Evolutionary conservation across 1,140 invertebrate genomes (phyloP), one percentile per base, ranked within the genome.

Genomic region (Brachionus asplanchnoidis): DNA sequence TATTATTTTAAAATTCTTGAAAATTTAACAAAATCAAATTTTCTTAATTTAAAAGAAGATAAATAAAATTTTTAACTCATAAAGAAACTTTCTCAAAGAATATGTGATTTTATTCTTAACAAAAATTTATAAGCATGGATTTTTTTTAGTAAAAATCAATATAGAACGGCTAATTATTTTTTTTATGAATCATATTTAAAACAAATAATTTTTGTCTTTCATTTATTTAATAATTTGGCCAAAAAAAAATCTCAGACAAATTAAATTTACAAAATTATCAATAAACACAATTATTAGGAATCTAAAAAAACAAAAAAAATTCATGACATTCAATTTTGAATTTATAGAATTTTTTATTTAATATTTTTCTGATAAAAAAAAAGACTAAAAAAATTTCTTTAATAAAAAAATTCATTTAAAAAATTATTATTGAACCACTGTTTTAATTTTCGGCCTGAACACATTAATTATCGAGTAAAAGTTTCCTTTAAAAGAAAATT

Each of bases 401-500:
- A 40, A 28, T 32, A 40, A 68, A 32, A 68, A 68, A 17, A 68
- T 60, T 60, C 4, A 53, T 53, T 60, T 8, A 20, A 60, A 60
- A 60, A 23, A 60, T 8, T 60, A 23, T 60, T 17, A 60, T 60
- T 60, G 17, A 60, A 60, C 17, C 53, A 60, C 20, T n/a, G 17
- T 60, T 60, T 26, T 9, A 60, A 23, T 20, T 60, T 20, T 60
- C 20, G 53, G 66, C 26, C 32, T 68, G 66, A 40, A n/a, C 9
- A 32, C 40, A 28, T 82, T 36, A 65, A 26, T 82, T 82, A 40
- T 82, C 79, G 32, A 82, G 79, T 68, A 82, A 68, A 9, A 82
- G 23, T 82, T 82, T 82, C 53, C 79, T 82, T 14, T 26, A 28
- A 65, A 46, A 82, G 0, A 36, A 77, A 14, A 77, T 28, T 77